Percentiles rank a stretch among this genome's conserved stretches.
These are phyloP conservation scores for Yponomeuta cagnagella DNA, from an alignment of 2,888 invertebrate species.

Conservation along the genomic window DNA sequence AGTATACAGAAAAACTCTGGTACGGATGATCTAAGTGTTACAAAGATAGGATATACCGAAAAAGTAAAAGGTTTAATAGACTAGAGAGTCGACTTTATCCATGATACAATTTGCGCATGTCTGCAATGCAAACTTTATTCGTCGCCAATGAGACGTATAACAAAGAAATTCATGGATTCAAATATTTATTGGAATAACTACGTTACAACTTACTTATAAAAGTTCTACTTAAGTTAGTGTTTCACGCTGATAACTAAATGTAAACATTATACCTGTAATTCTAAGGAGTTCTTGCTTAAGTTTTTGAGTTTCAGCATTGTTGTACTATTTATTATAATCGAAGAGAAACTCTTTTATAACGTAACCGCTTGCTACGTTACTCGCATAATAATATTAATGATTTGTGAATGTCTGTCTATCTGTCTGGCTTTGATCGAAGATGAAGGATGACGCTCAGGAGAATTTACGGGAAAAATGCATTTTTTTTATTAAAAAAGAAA, in stretches of 20 bases:
- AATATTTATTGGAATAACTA: background rate
- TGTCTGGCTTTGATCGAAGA: constrained; percentile 39
- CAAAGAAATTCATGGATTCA: background rate
- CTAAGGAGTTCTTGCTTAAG: background rate
- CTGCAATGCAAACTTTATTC: too few species aligned
- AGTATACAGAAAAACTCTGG: too few species aligned
- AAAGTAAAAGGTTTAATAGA: too few species aligned
- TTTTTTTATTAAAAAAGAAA: constrained; percentile 51
- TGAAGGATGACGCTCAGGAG: constrained; percentile 30
- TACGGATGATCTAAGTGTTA: too few species aligned
- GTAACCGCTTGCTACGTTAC: constrained; percentile 35
- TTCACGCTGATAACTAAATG: background rate
- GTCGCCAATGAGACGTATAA: too few species aligned
- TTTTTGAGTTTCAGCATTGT: background rate
- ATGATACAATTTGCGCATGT: too few species aligned
- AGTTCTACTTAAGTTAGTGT: background rate
- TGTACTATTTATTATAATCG: background rate
- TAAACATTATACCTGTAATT: background rate
- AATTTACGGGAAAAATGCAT: constrained; percentile 47
- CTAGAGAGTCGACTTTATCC: too few species aligned
- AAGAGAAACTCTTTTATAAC: background rate
- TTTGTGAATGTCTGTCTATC: constrained; percentile 39
- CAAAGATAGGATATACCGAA: too few species aligned
- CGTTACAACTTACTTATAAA: background rate
- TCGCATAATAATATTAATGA: constrained; percentile 26